phyloP scores from a whole-genome alignment of 2,888 invertebrate species.

The Cephus pygmeus region DNA sequence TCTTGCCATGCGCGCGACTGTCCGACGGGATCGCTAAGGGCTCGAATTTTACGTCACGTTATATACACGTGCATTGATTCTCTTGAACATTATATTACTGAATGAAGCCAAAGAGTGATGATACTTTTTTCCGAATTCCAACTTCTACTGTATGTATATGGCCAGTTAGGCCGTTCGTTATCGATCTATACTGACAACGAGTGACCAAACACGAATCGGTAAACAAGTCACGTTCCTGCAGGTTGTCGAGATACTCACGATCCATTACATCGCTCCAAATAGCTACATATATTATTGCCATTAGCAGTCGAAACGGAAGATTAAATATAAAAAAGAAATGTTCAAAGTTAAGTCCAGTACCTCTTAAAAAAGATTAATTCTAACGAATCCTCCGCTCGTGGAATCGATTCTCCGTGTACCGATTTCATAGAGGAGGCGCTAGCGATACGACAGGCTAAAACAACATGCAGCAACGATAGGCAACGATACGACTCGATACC shows the following conservation, averaged over 20 bases:
- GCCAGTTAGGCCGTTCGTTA: background rate
- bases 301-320: background rate
- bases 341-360: background rate
- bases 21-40: background rate
- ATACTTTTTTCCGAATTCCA: background rate
- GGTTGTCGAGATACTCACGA: background rate
- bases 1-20: background rate
- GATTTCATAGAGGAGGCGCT: background rate
- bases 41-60: background rate
- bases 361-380: background rate
- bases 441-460: background rate
- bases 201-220: background rate
- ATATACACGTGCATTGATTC: background rate
- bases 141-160: background rate
- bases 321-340: background rate
- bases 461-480: background rate
- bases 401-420: background rate
- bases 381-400: background rate
- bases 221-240: background rate
- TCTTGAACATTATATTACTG: background rate
- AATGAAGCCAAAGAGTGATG: background rate
- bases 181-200: background rate
- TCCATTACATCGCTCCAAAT: background rate
- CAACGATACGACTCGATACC: background rate
- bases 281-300: background rate